Evolutionary conservation across 2,888 invertebrate species (phyloP).

Genomic region (Eristalis tenax): DNA sequence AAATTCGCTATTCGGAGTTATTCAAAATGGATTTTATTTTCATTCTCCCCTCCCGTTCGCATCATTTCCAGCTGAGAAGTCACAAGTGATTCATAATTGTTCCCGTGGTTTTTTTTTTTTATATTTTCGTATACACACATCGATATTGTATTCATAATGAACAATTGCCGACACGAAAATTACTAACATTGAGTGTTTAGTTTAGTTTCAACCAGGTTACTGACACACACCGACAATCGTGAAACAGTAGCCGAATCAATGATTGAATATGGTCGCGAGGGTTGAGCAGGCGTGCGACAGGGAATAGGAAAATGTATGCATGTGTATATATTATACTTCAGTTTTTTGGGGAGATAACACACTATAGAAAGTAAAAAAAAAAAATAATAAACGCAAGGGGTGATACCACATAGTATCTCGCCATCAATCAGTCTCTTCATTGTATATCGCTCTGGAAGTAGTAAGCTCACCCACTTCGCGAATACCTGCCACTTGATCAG

Average conservation of each 20-base stretch:
- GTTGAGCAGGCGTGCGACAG: neutral
- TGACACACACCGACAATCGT: neutral
- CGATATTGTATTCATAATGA: neutral
- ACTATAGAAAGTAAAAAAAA: neutral
- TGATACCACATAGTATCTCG: neutral
- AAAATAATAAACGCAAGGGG: neutral
- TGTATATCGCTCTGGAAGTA: neutral
- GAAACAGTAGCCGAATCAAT: neutral
- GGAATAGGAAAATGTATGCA: neutral
- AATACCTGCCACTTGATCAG: neutral
- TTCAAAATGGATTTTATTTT: neutral
- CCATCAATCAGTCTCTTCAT: neutral
- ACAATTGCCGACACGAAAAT: neutral
- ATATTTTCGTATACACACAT: neutral
- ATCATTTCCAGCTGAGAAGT: constrained; percentile 11
- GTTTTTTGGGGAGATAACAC: constrained; percentile 1
- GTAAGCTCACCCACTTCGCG: neutral
- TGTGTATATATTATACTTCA: neutral
- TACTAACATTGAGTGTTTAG: neutral
- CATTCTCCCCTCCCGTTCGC: neutral
- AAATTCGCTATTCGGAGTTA: too few species aligned
- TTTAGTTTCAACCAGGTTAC: neutral
- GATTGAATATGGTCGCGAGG: neutral
- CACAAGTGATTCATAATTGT: constrained; percentile 40
- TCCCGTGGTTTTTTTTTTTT: neutral